These are phyloP conservation scores for Acanthaster planci DNA, from an alignment of 35 echinoderm and acorn worm species.

Conservation along the genomic window DNA sequence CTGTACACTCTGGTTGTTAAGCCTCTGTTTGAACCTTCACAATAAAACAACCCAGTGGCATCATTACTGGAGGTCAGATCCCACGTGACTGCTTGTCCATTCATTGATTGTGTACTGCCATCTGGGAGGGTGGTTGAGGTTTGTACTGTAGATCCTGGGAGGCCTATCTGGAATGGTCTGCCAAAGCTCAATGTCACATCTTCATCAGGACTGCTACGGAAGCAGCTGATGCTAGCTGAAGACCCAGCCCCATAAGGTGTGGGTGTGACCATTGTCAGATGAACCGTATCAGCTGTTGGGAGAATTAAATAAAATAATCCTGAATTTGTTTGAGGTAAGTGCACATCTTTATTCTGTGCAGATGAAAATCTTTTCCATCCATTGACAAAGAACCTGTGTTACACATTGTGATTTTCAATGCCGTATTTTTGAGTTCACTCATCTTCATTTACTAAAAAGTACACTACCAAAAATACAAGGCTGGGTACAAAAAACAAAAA, in stretches of 20 bases:
- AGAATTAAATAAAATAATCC: no score
- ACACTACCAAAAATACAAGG: no score
- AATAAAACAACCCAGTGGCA: conserved; percentile 25
- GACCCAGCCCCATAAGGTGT: conserved; percentile 27
- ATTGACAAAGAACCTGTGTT: no score
- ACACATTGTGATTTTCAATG: no score
- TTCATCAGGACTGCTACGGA: conserved; percentile 26
- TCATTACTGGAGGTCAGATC: neutral
- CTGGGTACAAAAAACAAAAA: no score
- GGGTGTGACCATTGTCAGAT: conserved; percentile 28
- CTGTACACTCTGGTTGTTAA: conserved; percentile 37
- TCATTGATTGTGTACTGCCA: neutral
- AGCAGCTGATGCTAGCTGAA: neutral
- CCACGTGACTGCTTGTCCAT: neutral
- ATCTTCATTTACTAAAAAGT: no score
- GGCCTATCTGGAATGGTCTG: conserved; percentile 11
- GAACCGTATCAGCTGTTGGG: neutral
- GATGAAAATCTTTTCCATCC: no score
- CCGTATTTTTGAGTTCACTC: no score
- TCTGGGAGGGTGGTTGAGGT: neutral
- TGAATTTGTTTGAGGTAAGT: no score
- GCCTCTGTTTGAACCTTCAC: conserved; percentile 23
- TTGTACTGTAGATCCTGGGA: neutral
- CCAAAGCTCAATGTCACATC: neutral
- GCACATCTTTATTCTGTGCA: no score